phyloP scores from a whole-genome alignment of 2,888 invertebrate genomes.

The Troides oblongomaculatus region DNA sequence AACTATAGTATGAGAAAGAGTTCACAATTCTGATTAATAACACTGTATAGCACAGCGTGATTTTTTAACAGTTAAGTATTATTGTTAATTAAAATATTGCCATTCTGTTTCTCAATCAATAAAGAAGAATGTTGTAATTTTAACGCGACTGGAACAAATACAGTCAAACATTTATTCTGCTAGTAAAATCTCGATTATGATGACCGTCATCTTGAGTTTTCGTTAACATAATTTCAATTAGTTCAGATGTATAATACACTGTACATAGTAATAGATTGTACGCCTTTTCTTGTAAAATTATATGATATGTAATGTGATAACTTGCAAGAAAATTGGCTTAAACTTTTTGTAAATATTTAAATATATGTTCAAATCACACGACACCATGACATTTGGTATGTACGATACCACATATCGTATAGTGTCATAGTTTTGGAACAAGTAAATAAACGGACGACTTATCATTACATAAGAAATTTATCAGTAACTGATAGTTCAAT shows the following conservation, averaged over 20 bases:
- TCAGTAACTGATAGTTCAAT: not conserved
- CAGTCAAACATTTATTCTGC: too few species aligned
- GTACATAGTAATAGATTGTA: not conserved
- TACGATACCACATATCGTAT: conserved; percentile 3
- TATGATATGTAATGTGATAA: not conserved
- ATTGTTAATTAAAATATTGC: too few species aligned
- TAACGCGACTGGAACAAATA: too few species aligned
- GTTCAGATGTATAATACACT: not conserved
- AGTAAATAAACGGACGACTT: conserved; percentile 4
- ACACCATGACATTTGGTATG: conserved; percentile 5
- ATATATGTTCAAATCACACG: not conserved
- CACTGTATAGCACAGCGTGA: too few species aligned
- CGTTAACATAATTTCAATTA: not conserved
- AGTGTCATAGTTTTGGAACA: not conserved
- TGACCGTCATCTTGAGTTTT: too few species aligned
- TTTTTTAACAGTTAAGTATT: too few species aligned
- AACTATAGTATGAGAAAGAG: too few species aligned
- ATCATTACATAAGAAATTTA: conserved; percentile 3
- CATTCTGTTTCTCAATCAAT: too few species aligned
- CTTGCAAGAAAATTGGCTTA: not conserved
- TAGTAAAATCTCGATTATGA: too few species aligned
- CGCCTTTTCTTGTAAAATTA: not conserved
- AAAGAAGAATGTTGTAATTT: too few species aligned
- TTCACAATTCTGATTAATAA: too few species aligned
- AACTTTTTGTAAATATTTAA: not conserved